Percentiles rank a stretch among this genome's conserved stretches.
Evolutionary conservation across 2,888 invertebrate species (phyloP).

Genomic region (Tipula vernalis): DNA sequence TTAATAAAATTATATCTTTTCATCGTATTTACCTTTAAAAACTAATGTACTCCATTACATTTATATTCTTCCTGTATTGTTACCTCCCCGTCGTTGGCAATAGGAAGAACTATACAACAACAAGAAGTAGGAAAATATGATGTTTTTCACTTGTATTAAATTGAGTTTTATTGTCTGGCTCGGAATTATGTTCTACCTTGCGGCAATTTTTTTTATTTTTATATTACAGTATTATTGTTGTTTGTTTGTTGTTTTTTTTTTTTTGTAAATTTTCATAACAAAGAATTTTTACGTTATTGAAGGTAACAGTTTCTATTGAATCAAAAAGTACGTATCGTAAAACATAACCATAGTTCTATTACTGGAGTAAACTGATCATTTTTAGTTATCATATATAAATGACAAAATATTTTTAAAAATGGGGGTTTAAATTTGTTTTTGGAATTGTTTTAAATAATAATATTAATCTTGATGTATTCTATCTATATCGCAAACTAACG

Average conservation of each 20-base stretch:
- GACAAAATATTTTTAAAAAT: too few species aligned
- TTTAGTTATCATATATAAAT: too few species aligned
- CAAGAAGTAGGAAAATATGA: background rate
- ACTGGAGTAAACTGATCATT: too few species aligned
- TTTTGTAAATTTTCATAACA: background rate
- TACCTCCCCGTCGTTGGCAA: background rate
- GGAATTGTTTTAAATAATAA: too few species aligned
- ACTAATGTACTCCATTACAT: background rate
- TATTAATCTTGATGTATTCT: too few species aligned
- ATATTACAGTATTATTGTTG: background rate
- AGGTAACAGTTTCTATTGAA: background rate
- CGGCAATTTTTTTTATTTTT: background rate
- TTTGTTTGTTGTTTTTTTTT: background rate
- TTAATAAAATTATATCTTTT: background rate
- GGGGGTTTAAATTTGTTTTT: too few species aligned
- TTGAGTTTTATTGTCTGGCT: background rate
- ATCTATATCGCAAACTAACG: too few species aligned
- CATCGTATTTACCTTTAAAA: background rate
- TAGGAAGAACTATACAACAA: background rate
- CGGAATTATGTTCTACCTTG: background rate
- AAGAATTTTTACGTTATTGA: background rate
- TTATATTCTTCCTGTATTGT: background rate
- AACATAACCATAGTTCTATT: too few species aligned
- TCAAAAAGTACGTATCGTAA: too few species aligned
- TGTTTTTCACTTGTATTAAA: background rate